Base-by-base conservation (phyloP, 92 coral and sea anemone genomes). In the Phenganax marumi region DNA sequence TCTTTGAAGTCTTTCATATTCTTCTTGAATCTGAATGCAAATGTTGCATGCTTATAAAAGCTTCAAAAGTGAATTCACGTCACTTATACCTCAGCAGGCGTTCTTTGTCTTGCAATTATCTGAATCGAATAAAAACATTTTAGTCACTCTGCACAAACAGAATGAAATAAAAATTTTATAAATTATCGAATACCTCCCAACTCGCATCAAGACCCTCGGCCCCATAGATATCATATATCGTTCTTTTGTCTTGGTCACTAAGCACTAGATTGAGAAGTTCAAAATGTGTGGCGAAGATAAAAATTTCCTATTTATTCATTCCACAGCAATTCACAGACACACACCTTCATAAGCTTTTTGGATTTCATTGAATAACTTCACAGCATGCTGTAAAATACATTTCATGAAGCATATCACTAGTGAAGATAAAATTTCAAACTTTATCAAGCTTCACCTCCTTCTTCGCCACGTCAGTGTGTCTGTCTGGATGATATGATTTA, bases 171-270 rank as follows among this genome's bases (percentile, higher is more conserved):
- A 24, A 43, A 0, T 47, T 2, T 11, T 69, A 12, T 6, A 80
- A 3, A 52, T 6, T 17, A 24, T 16, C 8, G 12, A 83, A 73
- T 76, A 95, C 98, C 98, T 95, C 98, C 98, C 98, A 95, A 0
- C 95, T 95, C n/a, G 98, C 98, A 76, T 90, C 93, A 21, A 95
- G 84, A 39, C 98, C 98, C 54, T 92, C 91, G 79, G 92, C 97
- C 1, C 98, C 98, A 92, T 95, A 95, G 10, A 95, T 89, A 82
- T 95, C 97, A 89, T 92, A 95, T 21, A 95, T 95, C 13, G 86
- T 89, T 75, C 91, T 91, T 53, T 81, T 86, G 23, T 95, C 97
- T 68, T 91, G 90, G 65, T 91, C 85, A 73, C 90, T 89, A 17
- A 95, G 89, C 50, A 92, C 98, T 95, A 50, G 73, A 75, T 56